These are phyloP conservation scores for Syngnathus typhle DNA, from an alignment of 2,113 vertebrate genomes.

Conservation along the genomic window DNA sequence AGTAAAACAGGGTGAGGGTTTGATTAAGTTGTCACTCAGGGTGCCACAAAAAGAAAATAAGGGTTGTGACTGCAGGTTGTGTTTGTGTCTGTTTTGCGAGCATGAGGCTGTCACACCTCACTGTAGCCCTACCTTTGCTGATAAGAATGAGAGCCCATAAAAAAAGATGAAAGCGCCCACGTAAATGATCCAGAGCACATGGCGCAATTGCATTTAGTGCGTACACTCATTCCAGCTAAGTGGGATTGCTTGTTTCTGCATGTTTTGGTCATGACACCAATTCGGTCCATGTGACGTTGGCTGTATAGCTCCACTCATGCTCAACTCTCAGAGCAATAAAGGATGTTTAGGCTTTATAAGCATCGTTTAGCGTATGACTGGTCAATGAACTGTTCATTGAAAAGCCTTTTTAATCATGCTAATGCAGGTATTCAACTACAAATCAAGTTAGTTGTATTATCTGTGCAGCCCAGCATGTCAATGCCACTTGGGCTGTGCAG, in stretches of 20 bases:
- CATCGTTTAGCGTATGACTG: background rate
- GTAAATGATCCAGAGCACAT: background rate
- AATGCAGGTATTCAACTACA: background rate
- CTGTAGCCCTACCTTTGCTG: constrained; percentile 33
- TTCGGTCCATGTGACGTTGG: background rate
- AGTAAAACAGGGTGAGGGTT: constrained; percentile 62
- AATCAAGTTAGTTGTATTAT: background rate
- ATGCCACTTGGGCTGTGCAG: too few species aligned
- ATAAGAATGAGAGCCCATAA: constrained; percentile 30
- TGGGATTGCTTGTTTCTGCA: background rate
- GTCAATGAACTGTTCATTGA: background rate
- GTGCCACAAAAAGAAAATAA: constrained; percentile 38
- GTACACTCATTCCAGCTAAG: background rate
- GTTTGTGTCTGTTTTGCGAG: constrained; percentile 15
- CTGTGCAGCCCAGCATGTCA: background rate
- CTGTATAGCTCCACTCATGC: background rate
- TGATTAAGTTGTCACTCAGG: constrained; percentile 82
- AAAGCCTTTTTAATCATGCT: background rate
- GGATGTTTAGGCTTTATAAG: background rate
- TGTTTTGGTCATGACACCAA: background rate
- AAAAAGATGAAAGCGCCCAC: constrained; percentile 19
- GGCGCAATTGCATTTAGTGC: background rate
- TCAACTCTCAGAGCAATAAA: background rate
- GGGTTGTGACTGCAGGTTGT: constrained; percentile 23
- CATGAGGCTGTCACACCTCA: constrained; percentile 49